Evolutionary conservation across 2,113 vertebrate genomes (phyloP).

Genomic region (Marcusenius ussheri): DNA sequence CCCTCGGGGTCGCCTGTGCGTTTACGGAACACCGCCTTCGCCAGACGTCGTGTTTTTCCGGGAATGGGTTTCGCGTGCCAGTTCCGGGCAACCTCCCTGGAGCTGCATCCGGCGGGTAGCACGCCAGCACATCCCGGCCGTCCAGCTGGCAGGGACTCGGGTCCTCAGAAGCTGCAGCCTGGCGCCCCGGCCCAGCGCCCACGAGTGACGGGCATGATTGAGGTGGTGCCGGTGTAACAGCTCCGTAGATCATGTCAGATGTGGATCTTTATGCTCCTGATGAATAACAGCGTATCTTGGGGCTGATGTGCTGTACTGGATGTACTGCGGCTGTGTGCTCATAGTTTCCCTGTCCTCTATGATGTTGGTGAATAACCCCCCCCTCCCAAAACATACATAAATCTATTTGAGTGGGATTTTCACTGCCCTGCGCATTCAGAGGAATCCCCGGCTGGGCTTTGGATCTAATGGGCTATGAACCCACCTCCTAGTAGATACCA

Average conservation of each 20-base stretch:
- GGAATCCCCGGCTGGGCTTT: background rate
- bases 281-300: background rate
- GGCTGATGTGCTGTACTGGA: background rate
- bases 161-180: background rate
- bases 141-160: background rate
- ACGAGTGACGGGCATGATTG: background rate
- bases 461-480: background rate
- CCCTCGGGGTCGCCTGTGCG: background rate
- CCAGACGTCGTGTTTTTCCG: background rate
- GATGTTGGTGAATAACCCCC: background rate
- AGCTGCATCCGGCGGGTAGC: background rate
- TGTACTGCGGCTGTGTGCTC: background rate
- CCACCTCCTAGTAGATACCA: background rate
- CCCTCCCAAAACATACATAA: background rate
- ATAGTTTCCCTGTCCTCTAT: background rate
- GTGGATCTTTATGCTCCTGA: background rate
- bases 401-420: background rate
- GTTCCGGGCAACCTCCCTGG: background rate
- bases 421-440: background rate
- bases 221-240: background rate
- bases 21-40: background rate
- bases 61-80: background rate
- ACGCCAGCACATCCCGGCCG: background rate
- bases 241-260: background rate
- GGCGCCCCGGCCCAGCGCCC: background rate